Evolutionary conservation across 1,140 invertebrate genomes (phyloP), one percentile per base, ranked within the genome.

Genomic region (Venturia canescens): DNA sequence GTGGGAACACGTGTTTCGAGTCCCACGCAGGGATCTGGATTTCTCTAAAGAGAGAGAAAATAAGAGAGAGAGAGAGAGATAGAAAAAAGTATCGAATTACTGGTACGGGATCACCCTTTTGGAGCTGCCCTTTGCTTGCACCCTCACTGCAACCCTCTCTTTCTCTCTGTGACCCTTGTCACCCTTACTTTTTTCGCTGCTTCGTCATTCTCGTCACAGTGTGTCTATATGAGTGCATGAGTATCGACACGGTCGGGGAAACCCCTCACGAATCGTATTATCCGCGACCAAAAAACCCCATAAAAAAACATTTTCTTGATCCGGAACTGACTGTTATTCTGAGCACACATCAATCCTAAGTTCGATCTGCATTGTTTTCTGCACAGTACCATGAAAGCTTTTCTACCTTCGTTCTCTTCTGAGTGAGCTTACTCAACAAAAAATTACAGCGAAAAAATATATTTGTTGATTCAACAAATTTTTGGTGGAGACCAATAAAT

Each of bases 51-150:
- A 27, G 66, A 38, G 72, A 70, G n/a, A n/a, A n/a, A n/a, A n/a
- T n/a, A n/a, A n/a, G n/a, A n/a, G n/a, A n/a, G n/a, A n/a, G n/a
- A n/a, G n/a, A n/a, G n/a, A n/a, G n/a, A n/a, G n/a, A n/a, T n/a
- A n/a, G n/a, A n/a, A n/a, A n/a, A n/a, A n/a, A n/a, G 44, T 71
- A 79, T 83, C 80, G 80, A 74, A 81, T 81, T 81, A 81, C 80
- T 77, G 80, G 79, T 77, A 80, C 60, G 79, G 75, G 79, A 81
- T 83, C 79, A 83, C 81, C 81, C 81, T 77, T 82, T 74, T 74
- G 66, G 66, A 48, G 29, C 53, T 57, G 70, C 80, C 79, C 79
- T 78, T n/a, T 50, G 3, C 27, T 44, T 38, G 79, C 71, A 63
- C n/a, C 60, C 60, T 63, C 13, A 23, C 57, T 21, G 11, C 23